Percentiles rank a stretch among this genome's conserved stretches.
phyloP scores from a whole-genome alignment of 2,113 vertebrate genomes.

The Poeciliopsis turrubarensis region DNA sequence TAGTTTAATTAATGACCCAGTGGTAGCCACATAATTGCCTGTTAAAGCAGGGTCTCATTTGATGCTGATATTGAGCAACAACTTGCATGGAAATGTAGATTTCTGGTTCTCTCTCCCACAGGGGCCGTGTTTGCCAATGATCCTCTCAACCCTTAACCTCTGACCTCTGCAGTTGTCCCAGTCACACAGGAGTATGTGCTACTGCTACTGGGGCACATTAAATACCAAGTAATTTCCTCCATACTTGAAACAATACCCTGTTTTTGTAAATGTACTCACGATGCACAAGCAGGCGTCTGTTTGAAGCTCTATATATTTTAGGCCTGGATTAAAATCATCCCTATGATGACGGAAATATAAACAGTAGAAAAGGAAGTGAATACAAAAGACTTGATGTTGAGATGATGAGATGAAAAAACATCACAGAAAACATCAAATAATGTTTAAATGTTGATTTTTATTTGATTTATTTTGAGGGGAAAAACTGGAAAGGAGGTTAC shows the following conservation, averaged over 20 bases:
- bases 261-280: slow-evolving; percentile 70
- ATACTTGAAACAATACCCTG: slow-evolving; percentile 74
- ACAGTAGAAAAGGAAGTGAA: background rate
- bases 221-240: slow-evolving; percentile 70
- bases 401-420: too few species aligned
- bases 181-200: slow-evolving; percentile 32
- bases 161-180: slow-evolving; percentile 15
- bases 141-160: slow-evolving; percentile 22
- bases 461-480: too few species aligned
- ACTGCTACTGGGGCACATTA: slow-evolving; percentile 49
- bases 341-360: slow-evolving; percentile 50
- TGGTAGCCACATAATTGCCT: slow-evolving; percentile 60
- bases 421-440: too few species aligned
- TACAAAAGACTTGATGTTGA: too few species aligned
- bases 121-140: slow-evolving; percentile 18
- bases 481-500: too few species aligned
- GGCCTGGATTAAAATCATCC: slow-evolving; percentile 49
- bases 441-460: too few species aligned
- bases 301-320: slow-evolving; percentile 32
- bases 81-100: slow-evolving; percentile 22
- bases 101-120: slow-evolving; percentile 39
- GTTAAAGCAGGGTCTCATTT: slow-evolving; percentile 57
- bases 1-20: slow-evolving; percentile 68
- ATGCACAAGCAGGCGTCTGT: slow-evolving; percentile 43
- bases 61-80: slow-evolving; percentile 41